phyloP scores from a whole-genome alignment of 2,797 vertebrate species.

The Pseudomugil tenellus region DNA sequence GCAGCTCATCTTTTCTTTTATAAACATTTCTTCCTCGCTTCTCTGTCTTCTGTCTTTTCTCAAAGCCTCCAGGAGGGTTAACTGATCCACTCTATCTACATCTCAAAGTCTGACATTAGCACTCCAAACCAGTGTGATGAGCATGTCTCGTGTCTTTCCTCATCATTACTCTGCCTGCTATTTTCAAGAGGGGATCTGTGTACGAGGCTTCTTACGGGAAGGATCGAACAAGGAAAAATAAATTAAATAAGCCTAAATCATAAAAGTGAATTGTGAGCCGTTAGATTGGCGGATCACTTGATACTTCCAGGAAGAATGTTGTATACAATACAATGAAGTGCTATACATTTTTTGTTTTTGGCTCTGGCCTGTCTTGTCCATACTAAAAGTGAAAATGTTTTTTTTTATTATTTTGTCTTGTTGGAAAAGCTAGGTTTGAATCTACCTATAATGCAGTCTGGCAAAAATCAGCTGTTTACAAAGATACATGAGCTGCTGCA shows the following conservation, averaged over 20 bases:
- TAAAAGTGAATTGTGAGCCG: constrained; percentile 1
- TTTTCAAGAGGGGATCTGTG: constrained; percentile 6
- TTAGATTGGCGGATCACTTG: neutral
- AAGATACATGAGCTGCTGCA: neutral
- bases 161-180: constrained; percentile 32
- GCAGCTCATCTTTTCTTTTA: constrained; percentile 23
- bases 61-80: constrained; percentile 49
- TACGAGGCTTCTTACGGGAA: neutral
- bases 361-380: neutral
- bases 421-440: neutral
- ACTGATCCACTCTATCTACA: constrained; percentile 62
- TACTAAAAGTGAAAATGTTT: neutral
- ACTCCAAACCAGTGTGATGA: constrained; percentile 31
- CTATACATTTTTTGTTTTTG: neutral
- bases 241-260: constrained; percentile 6
- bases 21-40: constrained; percentile 33
- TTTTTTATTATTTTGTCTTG: neutral
- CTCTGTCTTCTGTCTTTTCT: constrained; percentile 16
- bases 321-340: neutral
- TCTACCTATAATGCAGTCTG: neutral
- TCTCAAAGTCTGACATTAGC: constrained; percentile 40
- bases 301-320: neutral
- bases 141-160: constrained; percentile 24
- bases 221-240: neutral
- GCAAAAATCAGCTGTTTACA: neutral